phyloP scores from a whole-genome alignment of 2,888 invertebrate genomes.

The Leucoptera coffeella region DNA sequence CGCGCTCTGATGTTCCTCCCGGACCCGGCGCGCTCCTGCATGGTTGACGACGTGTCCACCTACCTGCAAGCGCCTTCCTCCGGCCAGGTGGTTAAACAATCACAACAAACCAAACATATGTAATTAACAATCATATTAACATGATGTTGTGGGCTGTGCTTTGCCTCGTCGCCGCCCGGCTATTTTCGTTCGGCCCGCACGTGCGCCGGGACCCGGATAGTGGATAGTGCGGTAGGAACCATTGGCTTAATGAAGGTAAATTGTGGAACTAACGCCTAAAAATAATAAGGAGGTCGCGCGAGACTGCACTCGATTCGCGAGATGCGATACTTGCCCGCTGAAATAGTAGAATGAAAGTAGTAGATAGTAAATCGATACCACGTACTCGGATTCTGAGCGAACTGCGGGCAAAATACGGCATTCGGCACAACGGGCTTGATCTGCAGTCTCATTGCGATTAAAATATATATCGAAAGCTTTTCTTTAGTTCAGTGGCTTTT shows the following conservation, averaged over 20 bases:
- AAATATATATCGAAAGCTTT: too few relatives aligned
- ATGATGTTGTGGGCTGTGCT: slow-evolving; percentile 51
- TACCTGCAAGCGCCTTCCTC: slow-evolving; percentile 92
- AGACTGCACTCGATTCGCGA: too few relatives aligned
- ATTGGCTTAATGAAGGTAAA: too few relatives aligned
- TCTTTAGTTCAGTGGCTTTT: too few relatives aligned
- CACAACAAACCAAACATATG: slow-evolving; percentile 46
- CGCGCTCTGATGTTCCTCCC: slow-evolving; percentile 77
- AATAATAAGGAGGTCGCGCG: too few relatives aligned
- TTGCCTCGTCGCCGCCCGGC: slow-evolving; percentile 41
- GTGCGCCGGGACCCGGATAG: too few relatives aligned
- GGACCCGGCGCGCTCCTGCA: slow-evolving; percentile 87
- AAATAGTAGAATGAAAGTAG: slow-evolving; percentile 10
- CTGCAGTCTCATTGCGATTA: slow-evolving; percentile 25
- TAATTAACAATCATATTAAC: slow-evolving; percentile 55
- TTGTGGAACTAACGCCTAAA: too few relatives aligned
- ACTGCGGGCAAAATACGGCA: slow-evolving; percentile 46
- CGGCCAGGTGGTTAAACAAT: slow-evolving; percentile 76
- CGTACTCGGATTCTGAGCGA: slow-evolving; percentile 24
- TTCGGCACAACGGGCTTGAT: slow-evolving; percentile 37
- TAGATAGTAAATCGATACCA: slow-evolving; percentile 25
- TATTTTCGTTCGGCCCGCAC: too few relatives aligned
- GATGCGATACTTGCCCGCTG: slow-evolving; percentile 10
- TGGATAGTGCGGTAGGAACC: too few relatives aligned
- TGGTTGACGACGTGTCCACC: slow-evolving; percentile 94